Evolutionary conservation across 2,113 vertebrate species (phyloP).

Genomic region (Trochalopteron elliotii): DNA sequence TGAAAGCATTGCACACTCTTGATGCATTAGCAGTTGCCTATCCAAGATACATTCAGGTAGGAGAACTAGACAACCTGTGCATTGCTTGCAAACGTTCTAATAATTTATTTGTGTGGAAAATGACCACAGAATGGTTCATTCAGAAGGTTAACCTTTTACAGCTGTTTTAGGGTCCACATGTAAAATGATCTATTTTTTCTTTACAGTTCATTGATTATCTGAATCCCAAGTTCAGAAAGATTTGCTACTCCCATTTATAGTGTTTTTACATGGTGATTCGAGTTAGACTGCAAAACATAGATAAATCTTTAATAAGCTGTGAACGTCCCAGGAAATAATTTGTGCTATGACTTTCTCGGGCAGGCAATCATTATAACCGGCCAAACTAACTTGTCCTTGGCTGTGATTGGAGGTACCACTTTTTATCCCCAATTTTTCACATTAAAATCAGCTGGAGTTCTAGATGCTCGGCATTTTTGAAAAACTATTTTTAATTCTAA

Average conservation of each 20-base stretch:
- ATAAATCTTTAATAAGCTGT: constrained; percentile 35
- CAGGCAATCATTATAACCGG: neutral
- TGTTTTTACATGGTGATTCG: neutral
- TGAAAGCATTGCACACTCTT: neutral
- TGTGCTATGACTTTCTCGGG: neutral
- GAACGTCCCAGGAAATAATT: neutral
- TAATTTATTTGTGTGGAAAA: neutral
- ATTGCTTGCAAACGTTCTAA: neutral
- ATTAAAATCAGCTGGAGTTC: neutral
- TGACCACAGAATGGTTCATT: neutral
- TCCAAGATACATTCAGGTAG: neutral
- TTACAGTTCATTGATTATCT: neutral
- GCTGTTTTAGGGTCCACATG: neutral
- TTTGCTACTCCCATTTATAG: neutral
- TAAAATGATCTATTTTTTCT: neutral
- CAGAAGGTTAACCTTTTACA: neutral
- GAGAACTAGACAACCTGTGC: neutral
- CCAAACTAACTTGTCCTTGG: neutral
- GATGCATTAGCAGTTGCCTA: neutral
- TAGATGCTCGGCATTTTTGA: neutral
- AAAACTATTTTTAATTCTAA: neutral
- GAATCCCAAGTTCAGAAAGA: neutral
- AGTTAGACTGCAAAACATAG: neutral
- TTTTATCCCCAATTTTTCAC: neutral
- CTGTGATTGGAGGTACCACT: neutral